phyloP scores from a whole-genome alignment of 2,888 invertebrate genomes.

The Drosophila pseudotalamancana region DNA sequence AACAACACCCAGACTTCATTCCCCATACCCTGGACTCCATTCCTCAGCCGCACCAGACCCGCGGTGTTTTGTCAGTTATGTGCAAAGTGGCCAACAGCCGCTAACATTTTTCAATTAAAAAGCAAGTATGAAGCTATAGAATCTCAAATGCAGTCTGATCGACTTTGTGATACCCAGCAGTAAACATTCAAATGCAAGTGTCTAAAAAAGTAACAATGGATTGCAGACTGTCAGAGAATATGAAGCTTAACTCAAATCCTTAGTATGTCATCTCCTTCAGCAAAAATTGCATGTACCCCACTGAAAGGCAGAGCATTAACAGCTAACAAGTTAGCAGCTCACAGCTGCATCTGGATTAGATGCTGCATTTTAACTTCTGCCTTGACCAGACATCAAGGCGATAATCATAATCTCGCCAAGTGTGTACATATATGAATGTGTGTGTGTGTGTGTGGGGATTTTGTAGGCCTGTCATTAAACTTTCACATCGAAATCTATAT shows the following conservation, averaged over 20 bases:
- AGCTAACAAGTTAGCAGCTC: constrained; percentile 50
- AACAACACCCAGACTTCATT: constrained; percentile 27
- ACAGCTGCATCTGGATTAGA: constrained; percentile 73
- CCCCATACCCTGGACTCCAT: constrained; percentile 1
- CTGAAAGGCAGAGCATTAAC: constrained; percentile 9
- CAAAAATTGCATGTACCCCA: constrained; percentile 17
- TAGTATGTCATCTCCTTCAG: neutral
- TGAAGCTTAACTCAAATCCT: too few relatives aligned
- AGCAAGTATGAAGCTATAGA: constrained; percentile 40
- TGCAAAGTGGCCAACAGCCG: constrained; percentile 76
- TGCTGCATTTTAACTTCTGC: constrained; percentile 43
- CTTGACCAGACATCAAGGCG: constrained; percentile 57
- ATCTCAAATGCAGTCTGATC: constrained; percentile 24
- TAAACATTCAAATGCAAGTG: neutral
- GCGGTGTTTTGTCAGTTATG: constrained; percentile 78
- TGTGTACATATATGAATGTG: neutral
- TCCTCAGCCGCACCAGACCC: constrained; percentile 57
- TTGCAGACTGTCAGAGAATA: too few relatives aligned
- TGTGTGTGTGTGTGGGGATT: constrained; percentile 14
- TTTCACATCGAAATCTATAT: constrained; percentile 75
- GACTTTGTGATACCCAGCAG: constrained; percentile 44
- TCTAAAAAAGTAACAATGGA: too few relatives aligned
- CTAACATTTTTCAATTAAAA: constrained; percentile 79
- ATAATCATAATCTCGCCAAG: constrained; percentile 64
- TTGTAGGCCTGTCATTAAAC: constrained; percentile 69